A percentile compares a stretch with the other conserved stretches of the same genome.
These are phyloP conservation scores for Ibidorhyncha struthersii DNA, from an alignment of 2,113 vertebrate species.

Conservation along the genomic window DNA sequence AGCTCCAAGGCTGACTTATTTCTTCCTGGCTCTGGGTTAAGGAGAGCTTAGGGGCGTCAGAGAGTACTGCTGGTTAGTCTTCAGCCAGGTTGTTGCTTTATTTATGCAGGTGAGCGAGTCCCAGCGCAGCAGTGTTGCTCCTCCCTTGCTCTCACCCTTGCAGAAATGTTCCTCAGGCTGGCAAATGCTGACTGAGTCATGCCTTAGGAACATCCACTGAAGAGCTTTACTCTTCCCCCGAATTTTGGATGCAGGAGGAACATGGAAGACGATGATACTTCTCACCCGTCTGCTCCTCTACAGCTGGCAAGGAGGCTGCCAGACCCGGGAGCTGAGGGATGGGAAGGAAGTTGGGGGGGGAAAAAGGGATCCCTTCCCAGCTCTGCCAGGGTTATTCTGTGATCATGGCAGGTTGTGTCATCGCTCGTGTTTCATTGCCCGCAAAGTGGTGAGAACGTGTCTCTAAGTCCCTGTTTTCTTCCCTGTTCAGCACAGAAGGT, in stretches of 20 bases:
- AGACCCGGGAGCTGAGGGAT: not conserved
- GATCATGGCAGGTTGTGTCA: not conserved
- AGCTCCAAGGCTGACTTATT: not conserved
- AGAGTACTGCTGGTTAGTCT: not conserved
- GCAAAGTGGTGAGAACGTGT: not conserved
- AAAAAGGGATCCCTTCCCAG: not conserved
- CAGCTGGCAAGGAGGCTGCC: not conserved
- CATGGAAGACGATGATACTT: accelerated
- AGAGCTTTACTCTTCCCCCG: not conserved
- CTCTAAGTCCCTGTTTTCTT: not conserved
- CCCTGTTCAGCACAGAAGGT: not conserved
- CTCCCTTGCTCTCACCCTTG: not conserved
- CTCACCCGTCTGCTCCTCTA: not conserved
- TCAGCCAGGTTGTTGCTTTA: not conserved
- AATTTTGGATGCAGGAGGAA: not conserved
- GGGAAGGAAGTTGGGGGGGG: not conserved
- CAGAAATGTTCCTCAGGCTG: not conserved
- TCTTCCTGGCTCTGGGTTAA: not conserved
- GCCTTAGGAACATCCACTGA: not conserved
- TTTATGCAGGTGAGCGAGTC: not conserved
- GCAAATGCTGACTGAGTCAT: accelerated
- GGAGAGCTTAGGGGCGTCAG: not conserved
- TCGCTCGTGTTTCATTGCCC: not conserved
- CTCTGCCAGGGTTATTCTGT: not conserved
- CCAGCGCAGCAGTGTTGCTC: not conserved